Evolutionary conservation across 2,113 vertebrate genomes (phyloP), one percentile per base, ranked within the genome.

Genomic region (Carassius auratus): DNA sequence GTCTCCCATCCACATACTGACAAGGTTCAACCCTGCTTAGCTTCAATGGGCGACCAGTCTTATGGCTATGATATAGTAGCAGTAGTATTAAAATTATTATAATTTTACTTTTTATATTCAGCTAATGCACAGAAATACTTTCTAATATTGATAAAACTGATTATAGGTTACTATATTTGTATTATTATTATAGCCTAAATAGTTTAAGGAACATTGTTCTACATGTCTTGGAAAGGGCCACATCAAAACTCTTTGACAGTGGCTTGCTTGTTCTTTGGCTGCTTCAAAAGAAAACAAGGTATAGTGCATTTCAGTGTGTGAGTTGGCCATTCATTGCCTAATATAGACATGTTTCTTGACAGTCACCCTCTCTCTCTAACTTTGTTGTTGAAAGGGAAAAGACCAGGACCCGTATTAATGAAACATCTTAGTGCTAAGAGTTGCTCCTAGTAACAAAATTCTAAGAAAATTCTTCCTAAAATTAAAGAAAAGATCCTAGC

Each of bases 271-370:
- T 90, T 90, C 90, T 81, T 86, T 76, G 76, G n/a, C 76, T 36
- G 87, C 69, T 57, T 76, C 80, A 76, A 83, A 86, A 30, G 8
- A 87, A 88, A 80, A 89, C 83, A 89, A 85, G 81, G 55, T 76
- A 79, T 81, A 68, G 48, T 79, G 73, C 52, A 45, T 88, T 59
- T 52, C 69, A 45, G 36, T 10, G 10, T 81, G 85, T 87, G 87
- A 88, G 79, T 78, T 83, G 85, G 42, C 77, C 75, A 89, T 91
- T 90, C 33, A 89, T 90, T 90, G 86, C 91, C 90, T 90, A 90
- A 93, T 93, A 92, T 93, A 92, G 90, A 87, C 55, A 91, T 89
- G 42, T 62, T 86, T 66, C 90, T 92, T 85, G 64, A 88, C n/a
- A 81, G 85, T 83, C 73, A 76, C 66, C 14, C 42, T 13, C 76